Base-by-base conservation (phyloP, 2,113 vertebrate genomes). In the Mirza zaza region DNA sequence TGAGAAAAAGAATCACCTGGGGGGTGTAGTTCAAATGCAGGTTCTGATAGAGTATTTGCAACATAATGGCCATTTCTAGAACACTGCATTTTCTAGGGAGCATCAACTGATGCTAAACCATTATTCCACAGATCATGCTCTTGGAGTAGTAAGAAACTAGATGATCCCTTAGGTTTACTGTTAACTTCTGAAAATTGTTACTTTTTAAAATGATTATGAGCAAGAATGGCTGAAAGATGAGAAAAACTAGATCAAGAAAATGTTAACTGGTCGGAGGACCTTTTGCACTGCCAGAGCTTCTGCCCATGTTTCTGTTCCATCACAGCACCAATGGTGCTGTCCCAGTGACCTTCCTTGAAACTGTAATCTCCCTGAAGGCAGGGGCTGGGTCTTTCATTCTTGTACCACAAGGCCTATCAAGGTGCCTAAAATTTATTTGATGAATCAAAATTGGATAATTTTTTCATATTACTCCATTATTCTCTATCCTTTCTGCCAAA, bases 201-300 rank as follows among this genome's bases (percentile, higher is more conserved):
- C 18, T 86, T 90, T 92, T 48, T 2, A 68, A 59, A 93, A 29
- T 34, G 84, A 87, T 61, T 45, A 11, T 23, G 32, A 65, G 6
- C 15, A 68, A 80, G 23, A 91, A 77, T 27, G 50, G 27, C 50
- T 11, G 61, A n/a, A 90, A 68, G 4, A 7, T 52, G n/a, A 96
- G 59, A 32, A 85, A 95, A 70, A n/a, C 23, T 13, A 23, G n/a
- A 48, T 55, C 15, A 48, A 82, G n/a, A 57, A 80, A 71, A 15
- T 34, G 39, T 82, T 32, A 17, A 34, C 7, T 61, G 67, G 27
- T 11, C 6, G 52, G 34, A 57, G 25, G 39, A 48, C 21, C 34
- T 9, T 48, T 18, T 55, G 32, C 20, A 29, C 0, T 0, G 9
- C 12, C n/a, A 29, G 6, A 29, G n/a, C 3, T n/a, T 34, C 21